Percentiles rank a stretch among this genome's conserved stretches.
These are phyloP conservation scores for Grammomys surdaster DNA, from an alignment of 2,113 vertebrate genomes.

Conservation along the genomic window DNA sequence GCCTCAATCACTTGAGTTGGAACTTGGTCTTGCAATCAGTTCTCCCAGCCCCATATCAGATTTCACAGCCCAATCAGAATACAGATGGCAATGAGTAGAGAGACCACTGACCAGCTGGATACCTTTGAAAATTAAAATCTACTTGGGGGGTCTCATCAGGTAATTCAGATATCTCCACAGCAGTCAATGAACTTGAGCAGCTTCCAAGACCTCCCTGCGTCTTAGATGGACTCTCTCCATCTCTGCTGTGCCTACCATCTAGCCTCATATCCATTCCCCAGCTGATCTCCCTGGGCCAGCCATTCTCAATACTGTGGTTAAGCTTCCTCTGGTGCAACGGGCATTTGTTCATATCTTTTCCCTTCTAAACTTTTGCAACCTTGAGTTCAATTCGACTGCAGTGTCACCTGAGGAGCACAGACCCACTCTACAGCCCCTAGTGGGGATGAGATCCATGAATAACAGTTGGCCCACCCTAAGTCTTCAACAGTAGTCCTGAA, in stretches of 20 bases:
- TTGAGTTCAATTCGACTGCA: not conserved
- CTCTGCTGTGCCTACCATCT: not conserved
- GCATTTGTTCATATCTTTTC: not conserved
- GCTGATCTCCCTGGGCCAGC: not conserved
- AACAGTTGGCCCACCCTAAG: not conserved
- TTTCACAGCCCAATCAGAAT: not conserved
- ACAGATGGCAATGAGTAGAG: not conserved
- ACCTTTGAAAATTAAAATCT: not conserved
- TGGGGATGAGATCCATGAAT: not conserved
- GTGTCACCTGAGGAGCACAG: not conserved
- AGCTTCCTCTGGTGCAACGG: conserved; percentile 4
- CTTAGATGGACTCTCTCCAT: not conserved
- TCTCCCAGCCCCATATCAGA: not conserved
- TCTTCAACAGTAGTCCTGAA: not conserved
- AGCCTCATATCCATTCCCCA: not conserved
- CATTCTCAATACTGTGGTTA: not conserved
- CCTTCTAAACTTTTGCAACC: not conserved
- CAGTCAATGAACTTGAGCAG: not conserved
- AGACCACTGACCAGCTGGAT: not conserved
- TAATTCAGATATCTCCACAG: not conserved
- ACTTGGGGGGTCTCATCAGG: not conserved
- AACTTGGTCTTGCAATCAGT: conserved; percentile 19
- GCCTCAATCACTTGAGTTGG: conserved; percentile 16
- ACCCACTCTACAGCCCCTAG: not conserved
- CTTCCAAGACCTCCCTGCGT: not conserved